Evolutionary conservation across 2,113 vertebrate genomes (phyloP).

Genomic region (Lichenostomus cassidix): DNA sequence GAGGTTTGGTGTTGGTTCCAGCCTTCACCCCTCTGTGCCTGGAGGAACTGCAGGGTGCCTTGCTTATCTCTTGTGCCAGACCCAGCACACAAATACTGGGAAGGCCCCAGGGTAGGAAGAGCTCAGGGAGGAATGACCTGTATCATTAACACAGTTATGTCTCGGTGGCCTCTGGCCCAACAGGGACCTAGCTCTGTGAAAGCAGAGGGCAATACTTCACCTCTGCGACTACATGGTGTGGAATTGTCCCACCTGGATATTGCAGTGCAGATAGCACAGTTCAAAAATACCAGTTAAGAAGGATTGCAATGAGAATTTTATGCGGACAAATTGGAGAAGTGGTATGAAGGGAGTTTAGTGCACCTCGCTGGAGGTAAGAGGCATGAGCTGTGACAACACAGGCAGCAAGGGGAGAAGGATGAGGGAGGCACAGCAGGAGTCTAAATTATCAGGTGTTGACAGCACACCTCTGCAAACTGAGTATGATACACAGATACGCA

Average conservation of each 20-base stretch:
- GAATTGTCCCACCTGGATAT: background rate
- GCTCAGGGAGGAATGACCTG: background rate
- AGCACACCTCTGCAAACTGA: background rate
- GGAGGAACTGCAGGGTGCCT: background rate
- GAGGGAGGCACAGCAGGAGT: background rate
- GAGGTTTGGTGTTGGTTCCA: background rate
- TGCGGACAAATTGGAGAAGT: background rate
- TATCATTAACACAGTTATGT: background rate
- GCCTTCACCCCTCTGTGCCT: background rate
- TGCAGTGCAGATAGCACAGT: accelerated
- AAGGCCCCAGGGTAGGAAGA: background rate
- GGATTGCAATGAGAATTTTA: background rate
- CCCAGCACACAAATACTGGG: background rate
- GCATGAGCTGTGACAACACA: background rate
- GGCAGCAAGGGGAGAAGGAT: background rate
- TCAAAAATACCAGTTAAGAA: background rate
- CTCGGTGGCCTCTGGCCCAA: background rate
- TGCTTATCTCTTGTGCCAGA: background rate
- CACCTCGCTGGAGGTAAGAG: background rate
- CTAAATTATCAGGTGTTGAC: background rate
- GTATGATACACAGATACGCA: accelerated
- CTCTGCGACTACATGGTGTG: background rate
- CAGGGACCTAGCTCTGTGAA: background rate
- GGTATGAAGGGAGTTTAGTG: background rate
- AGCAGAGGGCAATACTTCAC: background rate